Evolutionary conservation across 2,888 invertebrate species (phyloP), one percentile per base, ranked within the genome.

Genomic region (Philaethria dido): DNA sequence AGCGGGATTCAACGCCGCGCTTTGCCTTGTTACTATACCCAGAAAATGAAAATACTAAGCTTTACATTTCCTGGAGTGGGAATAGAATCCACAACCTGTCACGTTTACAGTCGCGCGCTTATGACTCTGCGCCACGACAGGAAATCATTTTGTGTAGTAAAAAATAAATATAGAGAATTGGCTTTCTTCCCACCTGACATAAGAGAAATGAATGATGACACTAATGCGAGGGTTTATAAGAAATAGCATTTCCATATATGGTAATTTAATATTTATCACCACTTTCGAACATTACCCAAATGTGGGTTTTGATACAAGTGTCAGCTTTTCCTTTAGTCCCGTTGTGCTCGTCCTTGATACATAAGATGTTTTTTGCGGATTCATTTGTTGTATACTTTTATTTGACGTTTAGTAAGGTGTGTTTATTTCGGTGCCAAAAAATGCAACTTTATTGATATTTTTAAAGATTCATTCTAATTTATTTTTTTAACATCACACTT

Each of bases 201-300:
- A 33, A 62, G 33, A 45, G 2, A 45, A 42, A 62, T 18, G 16
- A 68, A 62, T 50, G 57, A 50, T 5, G 57, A 62, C 62, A 50
- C 25, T 42, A 44, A 50, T 20, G 36, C 22, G 55, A 59, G 60
- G 44, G 20, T 42, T 59, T 52, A 0, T 39, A 39, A 42, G 16
- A 16, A 55, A 57, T 1, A 6, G 9, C 22, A 42, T 57, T 57
- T 9, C 57, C 42, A 42, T 57, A 57, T 42, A 42, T 25, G 39
- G 42, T 42, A 57, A 42, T 42, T 11, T 25, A 57, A 42, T 57
- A 57, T 57, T 57, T 20, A 48, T 18, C n/a, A 57, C 25, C 44
- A 61, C 68, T 60, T 64, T 55, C 68, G 60, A 52, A 11, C 36
- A 39, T 68, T 60, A 55, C 29, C 42, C 3, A 48, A 54, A 64